phyloP scores from a whole-genome alignment of 1,140 invertebrate species.

The Teleopsis dalmanni region DNA sequence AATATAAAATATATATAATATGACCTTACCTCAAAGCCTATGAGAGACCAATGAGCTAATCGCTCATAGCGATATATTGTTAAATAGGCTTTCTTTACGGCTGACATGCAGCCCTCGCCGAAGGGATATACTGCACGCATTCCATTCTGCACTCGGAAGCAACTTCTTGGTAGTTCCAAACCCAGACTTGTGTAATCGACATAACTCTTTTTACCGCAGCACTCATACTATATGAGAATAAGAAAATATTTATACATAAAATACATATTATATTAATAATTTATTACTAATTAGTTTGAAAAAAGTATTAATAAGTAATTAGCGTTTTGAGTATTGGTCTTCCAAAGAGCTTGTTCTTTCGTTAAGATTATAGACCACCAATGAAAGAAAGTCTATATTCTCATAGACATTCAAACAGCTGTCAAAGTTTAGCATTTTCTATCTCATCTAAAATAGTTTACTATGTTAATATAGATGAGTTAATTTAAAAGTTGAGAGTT shows the following conservation, averaged over 20 bases:
- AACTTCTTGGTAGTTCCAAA: constrained; percentile 27
- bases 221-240: constrained; percentile 22
- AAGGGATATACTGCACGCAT: constrained; percentile 26
- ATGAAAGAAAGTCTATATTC: too few species aligned
- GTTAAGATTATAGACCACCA: too few species aligned
- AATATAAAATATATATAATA: neutral
- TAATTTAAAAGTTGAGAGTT: too few species aligned
- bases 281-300: too few species aligned
- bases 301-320: too few species aligned
- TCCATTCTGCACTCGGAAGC: constrained; percentile 24
- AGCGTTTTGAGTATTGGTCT: too few species aligned
- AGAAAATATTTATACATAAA: neutral
- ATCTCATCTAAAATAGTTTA: too few species aligned
- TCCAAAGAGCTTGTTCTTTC: too few species aligned
- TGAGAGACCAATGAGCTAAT: constrained; percentile 26
- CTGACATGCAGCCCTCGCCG: constrained; percentile 26
- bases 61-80: constrained; percentile 27
- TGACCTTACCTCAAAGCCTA: constrained; percentile 29
- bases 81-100: constrained; percentile 25
- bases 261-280: too few species aligned
- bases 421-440: too few species aligned
- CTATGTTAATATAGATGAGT: too few species aligned
- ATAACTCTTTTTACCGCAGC: constrained; percentile 26
- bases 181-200: constrained; percentile 22
- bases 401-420: too few species aligned